These are phyloP conservation scores for Drosophila anomalipes DNA, from an alignment of 2,888 invertebrate genomes.

Conservation along the genomic window DNA sequence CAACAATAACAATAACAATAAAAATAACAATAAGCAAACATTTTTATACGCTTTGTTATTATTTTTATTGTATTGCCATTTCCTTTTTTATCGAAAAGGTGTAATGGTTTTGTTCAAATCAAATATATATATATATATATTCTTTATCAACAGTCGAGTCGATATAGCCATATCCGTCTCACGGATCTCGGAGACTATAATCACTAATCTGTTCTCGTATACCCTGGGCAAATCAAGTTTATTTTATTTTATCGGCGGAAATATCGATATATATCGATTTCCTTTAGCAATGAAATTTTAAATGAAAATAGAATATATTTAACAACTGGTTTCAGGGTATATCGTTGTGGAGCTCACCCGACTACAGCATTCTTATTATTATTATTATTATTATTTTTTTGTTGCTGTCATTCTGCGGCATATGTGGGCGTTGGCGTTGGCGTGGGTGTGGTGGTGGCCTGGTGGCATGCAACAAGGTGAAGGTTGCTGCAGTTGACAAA, in stretches of 20 bases:
- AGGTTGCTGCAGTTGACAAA: slow-evolving; percentile 79
- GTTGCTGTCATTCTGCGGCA: slow-evolving; percentile 33
- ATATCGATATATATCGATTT: background rate
- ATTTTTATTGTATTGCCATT: background rate
- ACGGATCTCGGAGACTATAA: background rate
- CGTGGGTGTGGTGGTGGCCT: slow-evolving; percentile 2
- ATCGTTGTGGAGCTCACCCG: background rate
- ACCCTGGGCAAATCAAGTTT: background rate
- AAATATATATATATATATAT: background rate
- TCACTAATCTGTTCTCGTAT: background rate
- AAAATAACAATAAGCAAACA: slow-evolving; percentile 4
- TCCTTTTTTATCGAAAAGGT: background rate
- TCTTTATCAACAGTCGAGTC: background rate
- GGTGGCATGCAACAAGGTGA: slow-evolving; percentile 69
- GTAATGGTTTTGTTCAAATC: background rate
- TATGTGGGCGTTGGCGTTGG: slow-evolving; percentile 3
- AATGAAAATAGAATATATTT: background rate
- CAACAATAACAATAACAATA: slow-evolving; percentile 3
- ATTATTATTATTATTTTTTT: slow-evolving; percentile 18
- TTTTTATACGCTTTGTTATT: slow-evolving; percentile 7
- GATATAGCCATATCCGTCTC: background rate
- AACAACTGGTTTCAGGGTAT: background rate
- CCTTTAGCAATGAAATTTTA: background rate
- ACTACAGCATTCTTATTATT: background rate
- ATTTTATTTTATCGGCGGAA: background rate